A percentile compares a stretch with the other conserved stretches of the same genome.
These are phyloP conservation scores for Ctenochaetus hawaiiensis DNA, from an alignment of 2,797 vertebrate species.

Conservation along the genomic window DNA sequence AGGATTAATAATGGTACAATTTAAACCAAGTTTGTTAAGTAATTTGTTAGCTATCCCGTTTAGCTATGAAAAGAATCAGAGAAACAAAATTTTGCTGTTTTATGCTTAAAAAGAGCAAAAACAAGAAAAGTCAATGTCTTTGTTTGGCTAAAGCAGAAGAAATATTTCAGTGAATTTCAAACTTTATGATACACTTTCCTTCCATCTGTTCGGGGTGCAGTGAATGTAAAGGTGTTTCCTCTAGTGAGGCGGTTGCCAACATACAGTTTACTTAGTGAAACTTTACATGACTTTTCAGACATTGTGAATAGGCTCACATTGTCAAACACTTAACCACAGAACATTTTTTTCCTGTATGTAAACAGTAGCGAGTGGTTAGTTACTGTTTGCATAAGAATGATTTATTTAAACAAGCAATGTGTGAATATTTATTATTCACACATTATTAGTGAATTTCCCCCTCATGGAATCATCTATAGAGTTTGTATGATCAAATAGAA, in stretches of 20 bases:
- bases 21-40: constrained; percentile 16
- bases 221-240: constrained; percentile 12
- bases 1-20: constrained; percentile 38
- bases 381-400: constrained; percentile 61
- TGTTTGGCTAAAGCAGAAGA: constrained; percentile 1
- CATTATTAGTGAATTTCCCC: constrained; percentile 29
- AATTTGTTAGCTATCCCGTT: constrained; percentile 6
- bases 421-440: constrained; percentile 41
- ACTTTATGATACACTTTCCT: background rate
- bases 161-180: constrained; percentile 13
- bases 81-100: background rate
- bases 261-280: constrained; percentile 1
- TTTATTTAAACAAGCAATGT: constrained; percentile 59
- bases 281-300: constrained; percentile 13
- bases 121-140: background rate
- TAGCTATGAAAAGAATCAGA: background rate
- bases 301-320: constrained; percentile 25
- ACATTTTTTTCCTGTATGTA: constrained; percentile 28
- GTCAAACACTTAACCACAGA: constrained; percentile 50
- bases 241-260: background rate
- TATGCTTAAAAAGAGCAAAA: background rate
- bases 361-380: constrained; percentile 48
- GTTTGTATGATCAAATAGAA: background rate
- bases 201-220: background rate
- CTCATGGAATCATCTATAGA: background rate